A percentile compares a stretch with the other conserved stretches of the same genome.
Evolutionary conservation across 2,888 invertebrate species (phyloP).

Genomic region (Neocrepidodera transversa): DNA sequence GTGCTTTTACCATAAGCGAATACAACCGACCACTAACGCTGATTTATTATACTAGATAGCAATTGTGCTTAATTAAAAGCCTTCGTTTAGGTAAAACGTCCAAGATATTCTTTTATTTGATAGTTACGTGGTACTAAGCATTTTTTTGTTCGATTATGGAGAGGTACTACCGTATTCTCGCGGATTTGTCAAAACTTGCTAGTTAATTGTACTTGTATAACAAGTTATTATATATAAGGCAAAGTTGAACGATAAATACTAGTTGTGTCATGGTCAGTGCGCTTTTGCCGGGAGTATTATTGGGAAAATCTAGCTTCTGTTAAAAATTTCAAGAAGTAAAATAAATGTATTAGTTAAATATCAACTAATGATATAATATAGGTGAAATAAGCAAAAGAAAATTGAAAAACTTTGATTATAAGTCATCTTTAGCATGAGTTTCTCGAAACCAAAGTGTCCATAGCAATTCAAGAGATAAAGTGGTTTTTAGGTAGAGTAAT

Average conservation of each 20-base stretch:
- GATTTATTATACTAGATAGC: constrained; percentile 38
- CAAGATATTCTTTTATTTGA: constrained; percentile 22
- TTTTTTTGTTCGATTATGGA: constrained; percentile 33
- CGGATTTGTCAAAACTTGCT: constrained; percentile 20
- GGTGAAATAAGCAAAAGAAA: no score
- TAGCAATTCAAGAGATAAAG: no score
- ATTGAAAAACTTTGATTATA: no score
- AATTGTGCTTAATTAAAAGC: constrained; percentile 41
- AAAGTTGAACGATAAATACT: neutral
- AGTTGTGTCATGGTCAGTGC: neutral
- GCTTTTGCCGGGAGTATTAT: no score
- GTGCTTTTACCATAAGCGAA: constrained; percentile 40
- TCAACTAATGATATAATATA: no score
- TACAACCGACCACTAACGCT: constrained; percentile 34
- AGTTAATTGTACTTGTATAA: constrained; percentile 12
- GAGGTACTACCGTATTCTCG: constrained; percentile 8
- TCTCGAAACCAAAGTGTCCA: no score
- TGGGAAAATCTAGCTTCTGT: no score
- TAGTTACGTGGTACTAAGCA: constrained; percentile 21
- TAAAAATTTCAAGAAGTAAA: no score
- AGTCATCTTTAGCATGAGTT: no score
- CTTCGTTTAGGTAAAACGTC: constrained; percentile 37
- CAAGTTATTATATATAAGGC: constrained; percentile 1
- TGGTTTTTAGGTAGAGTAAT: no score
- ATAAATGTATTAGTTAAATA: no score